Percentiles rank a stretch among this genome's conserved stretches.
Evolutionary conservation across 2,888 invertebrate species (phyloP).

Genomic region (Tyria jacobaeae): DNA sequence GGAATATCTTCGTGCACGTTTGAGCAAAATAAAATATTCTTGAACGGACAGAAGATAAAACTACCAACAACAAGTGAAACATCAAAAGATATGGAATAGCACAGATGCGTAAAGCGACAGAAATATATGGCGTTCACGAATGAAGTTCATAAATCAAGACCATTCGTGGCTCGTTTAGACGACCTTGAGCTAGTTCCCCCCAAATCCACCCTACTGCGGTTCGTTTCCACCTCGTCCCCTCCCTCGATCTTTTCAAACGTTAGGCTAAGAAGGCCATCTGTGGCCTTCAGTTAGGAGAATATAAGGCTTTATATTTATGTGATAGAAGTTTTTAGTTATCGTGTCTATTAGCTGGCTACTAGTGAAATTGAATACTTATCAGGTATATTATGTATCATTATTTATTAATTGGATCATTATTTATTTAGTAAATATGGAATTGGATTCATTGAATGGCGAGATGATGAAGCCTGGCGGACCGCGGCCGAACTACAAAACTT

Average conservation of each 20-base stretch:
- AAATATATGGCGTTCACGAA: slow-evolving; percentile 34
- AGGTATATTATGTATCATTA: too few species aligned
- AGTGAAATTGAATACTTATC: too few species aligned
- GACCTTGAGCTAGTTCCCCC: slow-evolving; percentile 39
- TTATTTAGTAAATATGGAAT: too few species aligned
- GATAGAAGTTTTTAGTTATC: background rate
- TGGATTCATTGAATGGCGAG: too few species aligned
- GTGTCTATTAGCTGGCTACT: too few species aligned
- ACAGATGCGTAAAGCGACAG: slow-evolving; percentile 6
- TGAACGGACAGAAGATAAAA: background rate
- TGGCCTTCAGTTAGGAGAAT: slow-evolving; percentile 9
- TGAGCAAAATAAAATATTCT: too few species aligned
- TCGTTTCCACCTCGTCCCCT: slow-evolving; percentile 8
- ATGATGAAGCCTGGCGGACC: too few species aligned
- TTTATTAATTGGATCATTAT: too few species aligned
- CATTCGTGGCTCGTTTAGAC: slow-evolving; percentile 26
- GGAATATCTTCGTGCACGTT: too few species aligned
- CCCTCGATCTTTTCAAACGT: slow-evolving; percentile 21
- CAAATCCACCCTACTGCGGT: background rate
- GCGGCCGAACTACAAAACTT: too few species aligned
- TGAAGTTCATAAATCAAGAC: slow-evolving; percentile 36
- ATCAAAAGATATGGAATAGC: background rate
- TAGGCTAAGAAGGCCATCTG: slow-evolving; percentile 34
- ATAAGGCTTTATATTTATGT: background rate
- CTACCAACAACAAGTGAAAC: background rate